Evolutionary conservation across 2,888 invertebrate genomes (phyloP).

Genomic region (Tiliacea aurago): DNA sequence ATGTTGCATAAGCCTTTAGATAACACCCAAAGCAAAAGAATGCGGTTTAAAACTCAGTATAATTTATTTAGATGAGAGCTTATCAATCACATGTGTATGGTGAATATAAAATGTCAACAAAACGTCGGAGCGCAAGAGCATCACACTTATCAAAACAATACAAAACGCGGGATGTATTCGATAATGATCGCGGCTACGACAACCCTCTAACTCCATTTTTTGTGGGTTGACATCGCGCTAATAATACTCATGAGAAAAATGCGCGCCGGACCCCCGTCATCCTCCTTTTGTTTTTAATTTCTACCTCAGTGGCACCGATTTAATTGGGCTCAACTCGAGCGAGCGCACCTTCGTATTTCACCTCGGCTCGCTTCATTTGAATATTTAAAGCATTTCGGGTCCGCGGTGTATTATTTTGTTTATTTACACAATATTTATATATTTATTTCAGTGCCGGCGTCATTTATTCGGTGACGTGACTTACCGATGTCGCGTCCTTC

Average conservation of each 20-base stretch:
- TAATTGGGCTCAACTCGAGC: constrained; percentile 90
- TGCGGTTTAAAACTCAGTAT: constrained; percentile 56
- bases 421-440: constrained; percentile 90
- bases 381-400: constrained; percentile 90
- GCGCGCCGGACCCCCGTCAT: constrained; percentile 88
- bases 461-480: constrained; percentile 90
- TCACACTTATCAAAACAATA: constrained; percentile 90
- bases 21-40: constrained; percentile 38
- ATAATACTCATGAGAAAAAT: constrained; percentile 91
- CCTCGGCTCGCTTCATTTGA: constrained; percentile 90
- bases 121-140: constrained; percentile 79
- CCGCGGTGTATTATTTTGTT: constrained; percentile 88
- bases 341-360: constrained; percentile 90
- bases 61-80: constrained; percentile 68
- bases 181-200: constrained; percentile 88
- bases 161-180: constrained; percentile 89
- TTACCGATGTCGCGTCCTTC: constrained; percentile 90
- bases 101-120: constrained; percentile 86
- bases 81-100: constrained; percentile 84
- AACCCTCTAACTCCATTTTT: constrained; percentile 88
- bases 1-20: constrained; percentile 26
- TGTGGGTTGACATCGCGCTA: constrained; percentile 90
- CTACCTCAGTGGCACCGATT: constrained; percentile 91
- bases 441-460: constrained; percentile 88
- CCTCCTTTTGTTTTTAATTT: constrained; percentile 91